Percentiles rank a stretch among this genome's conserved stretches.
These are phyloP conservation scores for Melanostoma mellinum DNA, from an alignment of 2,888 invertebrate species.

Conservation along the genomic window DNA sequence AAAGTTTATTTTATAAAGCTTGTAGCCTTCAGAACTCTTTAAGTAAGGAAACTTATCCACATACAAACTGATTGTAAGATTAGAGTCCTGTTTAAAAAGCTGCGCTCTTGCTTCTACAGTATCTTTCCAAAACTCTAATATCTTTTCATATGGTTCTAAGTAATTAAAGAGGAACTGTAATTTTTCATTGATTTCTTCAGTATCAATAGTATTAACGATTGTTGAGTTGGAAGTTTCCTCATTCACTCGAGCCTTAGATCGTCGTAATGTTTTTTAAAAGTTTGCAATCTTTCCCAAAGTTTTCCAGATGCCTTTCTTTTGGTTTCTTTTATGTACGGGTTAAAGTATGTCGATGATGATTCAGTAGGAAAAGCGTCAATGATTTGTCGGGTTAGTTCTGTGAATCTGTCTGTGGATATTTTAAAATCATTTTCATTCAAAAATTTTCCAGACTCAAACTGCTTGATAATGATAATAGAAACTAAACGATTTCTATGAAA, in stretches of 20 bases:
- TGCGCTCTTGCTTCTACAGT: constrained; percentile 7
- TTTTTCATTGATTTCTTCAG: constrained; percentile 10
- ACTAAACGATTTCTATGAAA: constrained; percentile 7
- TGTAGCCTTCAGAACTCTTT: constrained; percentile 9
- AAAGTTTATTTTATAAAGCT: constrained; percentile 4
- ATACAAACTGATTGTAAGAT: constrained; percentile 7
- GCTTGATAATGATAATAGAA: constrained; percentile 6
- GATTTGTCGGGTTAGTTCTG: background rate
- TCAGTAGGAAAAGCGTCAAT: background rate
- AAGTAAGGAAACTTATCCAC: constrained; percentile 6
- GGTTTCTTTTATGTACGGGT: background rate
- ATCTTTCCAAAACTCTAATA: constrained; percentile 1
- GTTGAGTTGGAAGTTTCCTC: background rate
- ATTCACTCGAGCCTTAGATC: background rate
- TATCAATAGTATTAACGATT: background rate
- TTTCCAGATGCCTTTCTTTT: constrained; percentile 7
- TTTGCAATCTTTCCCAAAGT: constrained; percentile 11
- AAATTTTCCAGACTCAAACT: constrained; percentile 1
- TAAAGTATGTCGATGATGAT: constrained; percentile 4
- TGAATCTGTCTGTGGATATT: constrained; percentile 12
- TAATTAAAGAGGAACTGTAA: constrained; percentile 8
- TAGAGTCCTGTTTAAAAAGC: background rate
- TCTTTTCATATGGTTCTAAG: constrained; percentile 6
- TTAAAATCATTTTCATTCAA: background rate
- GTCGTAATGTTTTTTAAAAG: constrained; percentile 13